Conservation (phyloP, 2,888 invertebrate genomes). For the Vandiemenella viatica region DNA sequence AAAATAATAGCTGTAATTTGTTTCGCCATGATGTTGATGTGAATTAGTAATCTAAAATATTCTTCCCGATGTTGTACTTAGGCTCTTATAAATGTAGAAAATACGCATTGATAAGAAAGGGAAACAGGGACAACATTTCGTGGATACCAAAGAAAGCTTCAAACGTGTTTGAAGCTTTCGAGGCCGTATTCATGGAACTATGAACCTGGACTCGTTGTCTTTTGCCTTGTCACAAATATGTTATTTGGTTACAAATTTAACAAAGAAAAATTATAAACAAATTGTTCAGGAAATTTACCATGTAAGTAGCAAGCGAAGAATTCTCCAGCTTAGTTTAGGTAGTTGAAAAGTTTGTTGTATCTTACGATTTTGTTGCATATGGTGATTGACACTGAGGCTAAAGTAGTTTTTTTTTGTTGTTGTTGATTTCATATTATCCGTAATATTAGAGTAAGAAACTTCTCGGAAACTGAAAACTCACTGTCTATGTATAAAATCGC, state of each 20-base stretch:
- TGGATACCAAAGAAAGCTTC: conserved; percentile 78
- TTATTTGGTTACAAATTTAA: conserved; percentile 90
- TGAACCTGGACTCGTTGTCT: conserved; percentile 98
- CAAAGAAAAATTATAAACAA: conserved; percentile 88
- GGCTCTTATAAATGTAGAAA: conserved; percentile 33
- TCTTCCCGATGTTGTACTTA: conserved; percentile 37
- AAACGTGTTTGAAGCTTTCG: conserved; percentile 91
- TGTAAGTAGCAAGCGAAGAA: conserved; percentile 50
- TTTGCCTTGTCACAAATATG: conserved; percentile 97
- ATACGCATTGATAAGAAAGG: conserved; percentile 31
- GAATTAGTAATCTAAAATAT: conserved; percentile 27
- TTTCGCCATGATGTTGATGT: conserved; percentile 28
- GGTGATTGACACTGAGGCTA: too few species aligned
- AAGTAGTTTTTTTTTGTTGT: too few species aligned
- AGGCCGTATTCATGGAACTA: conserved; percentile 85
- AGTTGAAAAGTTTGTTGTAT: not conserved
- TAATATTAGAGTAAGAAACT: too few species aligned
- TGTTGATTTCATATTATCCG: too few species aligned
- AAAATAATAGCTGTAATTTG: conserved; percentile 1
- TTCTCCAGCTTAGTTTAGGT: not conserved
- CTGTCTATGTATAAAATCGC: too few species aligned
- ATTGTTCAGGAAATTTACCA: conserved; percentile 75
- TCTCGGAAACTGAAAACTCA: too few species aligned
- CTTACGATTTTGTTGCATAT: not conserved
- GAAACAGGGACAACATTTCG: conserved; percentile 40